These are phyloP conservation scores for Zoanthus sansibaricus DNA, from an alignment of 92 coral and sea anemone genomes.

Conservation along the genomic window DNA sequence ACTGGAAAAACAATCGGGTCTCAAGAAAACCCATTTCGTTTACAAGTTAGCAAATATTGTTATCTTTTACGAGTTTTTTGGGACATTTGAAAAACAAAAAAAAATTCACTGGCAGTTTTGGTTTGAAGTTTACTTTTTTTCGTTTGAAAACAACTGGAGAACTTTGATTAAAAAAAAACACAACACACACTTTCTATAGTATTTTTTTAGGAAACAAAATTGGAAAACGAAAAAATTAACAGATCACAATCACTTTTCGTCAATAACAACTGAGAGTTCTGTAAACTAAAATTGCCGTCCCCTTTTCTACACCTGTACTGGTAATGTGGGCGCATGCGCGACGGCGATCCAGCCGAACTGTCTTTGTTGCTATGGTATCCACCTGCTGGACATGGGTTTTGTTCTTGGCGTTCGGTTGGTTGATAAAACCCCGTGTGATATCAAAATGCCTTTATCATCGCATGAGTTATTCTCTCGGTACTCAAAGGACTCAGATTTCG, in stretches of 20 bases:
- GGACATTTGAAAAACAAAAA: neutral
- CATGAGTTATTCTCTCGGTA: slow-evolving; percentile 66
- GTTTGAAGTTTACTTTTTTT: slow-evolving; percentile 14
- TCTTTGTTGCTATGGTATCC: slow-evolving; percentile 84
- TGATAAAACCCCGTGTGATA: slow-evolving; percentile 67
- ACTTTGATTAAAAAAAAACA: slow-evolving; percentile 18
- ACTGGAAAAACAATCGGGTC: neutral
- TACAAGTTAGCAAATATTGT: neutral
- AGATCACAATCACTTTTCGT: slow-evolving; percentile 16
- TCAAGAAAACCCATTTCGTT: neutral
- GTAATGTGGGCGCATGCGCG: slow-evolving; percentile 59
- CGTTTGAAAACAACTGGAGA: slow-evolving; percentile 29
- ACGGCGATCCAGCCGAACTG: slow-evolving; percentile 30
- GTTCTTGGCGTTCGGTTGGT: slow-evolving; percentile 60
- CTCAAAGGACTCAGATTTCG: slow-evolving; percentile 71
- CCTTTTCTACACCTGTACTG: slow-evolving; percentile 50
- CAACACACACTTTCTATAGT: slow-evolving; percentile 34
- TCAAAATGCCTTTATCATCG: slow-evolving; percentile 81
- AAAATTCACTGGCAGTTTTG: slow-evolving; percentile 11
- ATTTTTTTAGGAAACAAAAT: slow-evolving; percentile 54
- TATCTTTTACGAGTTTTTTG: neutral
- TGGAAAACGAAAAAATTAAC: slow-evolving; percentile 28
- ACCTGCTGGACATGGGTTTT: slow-evolving; percentile 79
- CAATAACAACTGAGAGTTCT: slow-evolving; percentile 24
- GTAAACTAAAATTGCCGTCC: slow-evolving; percentile 17